Evolutionary conservation across 2,797 vertebrate species (phyloP).

Genomic region (Sciaenops ocellatus): DNA sequence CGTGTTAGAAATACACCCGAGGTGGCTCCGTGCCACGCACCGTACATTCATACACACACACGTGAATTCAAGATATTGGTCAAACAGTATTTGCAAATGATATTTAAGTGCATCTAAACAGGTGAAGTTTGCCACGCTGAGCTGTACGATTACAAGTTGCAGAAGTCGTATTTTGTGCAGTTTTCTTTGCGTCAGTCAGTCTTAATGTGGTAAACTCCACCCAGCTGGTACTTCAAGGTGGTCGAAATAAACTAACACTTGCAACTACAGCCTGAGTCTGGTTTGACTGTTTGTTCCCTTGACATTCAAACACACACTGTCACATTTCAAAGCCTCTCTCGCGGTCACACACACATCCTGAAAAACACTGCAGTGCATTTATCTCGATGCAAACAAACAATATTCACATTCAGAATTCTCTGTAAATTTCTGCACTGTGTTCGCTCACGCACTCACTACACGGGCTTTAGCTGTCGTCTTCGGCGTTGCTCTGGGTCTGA

Average conservation of each 20-base stretch:
- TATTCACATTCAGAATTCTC: constrained; percentile 57
- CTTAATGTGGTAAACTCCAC: constrained; percentile 44
- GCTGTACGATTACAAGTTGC: constrained; percentile 14
- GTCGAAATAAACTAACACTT: constrained; percentile 48
- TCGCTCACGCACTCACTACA: constrained; percentile 35
- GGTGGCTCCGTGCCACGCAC: neutral
- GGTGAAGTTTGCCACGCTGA: constrained; percentile 31
- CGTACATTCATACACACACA: constrained; percentile 22
- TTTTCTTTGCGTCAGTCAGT: constrained; percentile 9
- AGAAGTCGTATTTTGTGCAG: constrained; percentile 17
- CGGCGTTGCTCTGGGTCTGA: constrained; percentile 52
- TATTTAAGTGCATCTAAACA: constrained; percentile 48
- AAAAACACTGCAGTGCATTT: constrained; percentile 45
- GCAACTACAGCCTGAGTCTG: constrained; percentile 28
- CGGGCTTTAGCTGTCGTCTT: constrained; percentile 67
- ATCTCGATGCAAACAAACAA: constrained; percentile 40
- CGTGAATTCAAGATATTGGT: constrained; percentile 22
- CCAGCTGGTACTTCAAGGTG: constrained; percentile 43
- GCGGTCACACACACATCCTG: constrained; percentile 4
- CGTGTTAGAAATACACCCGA: constrained; percentile 40
- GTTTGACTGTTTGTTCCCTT: constrained; percentile 45
- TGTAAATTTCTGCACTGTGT: constrained; percentile 17
- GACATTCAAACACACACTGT: constrained; percentile 20
- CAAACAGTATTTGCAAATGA: constrained; percentile 33
- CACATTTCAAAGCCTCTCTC: constrained; percentile 10